These are phyloP conservation scores for Lysiphlebus fabarum DNA, from an alignment of 1,140 invertebrate genomes.

Conservation along the genomic window DNA sequence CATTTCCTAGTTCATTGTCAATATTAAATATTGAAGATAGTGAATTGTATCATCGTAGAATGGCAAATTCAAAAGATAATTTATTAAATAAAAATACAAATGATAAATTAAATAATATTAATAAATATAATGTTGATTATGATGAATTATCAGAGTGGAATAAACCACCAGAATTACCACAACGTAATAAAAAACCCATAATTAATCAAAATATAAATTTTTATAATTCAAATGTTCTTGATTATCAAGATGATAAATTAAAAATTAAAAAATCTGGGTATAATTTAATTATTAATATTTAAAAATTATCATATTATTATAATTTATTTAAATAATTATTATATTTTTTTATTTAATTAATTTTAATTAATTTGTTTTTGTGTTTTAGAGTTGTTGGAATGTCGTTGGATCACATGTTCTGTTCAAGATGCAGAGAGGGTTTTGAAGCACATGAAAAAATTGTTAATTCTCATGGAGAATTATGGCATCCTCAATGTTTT, in stretches of 20 bases:
- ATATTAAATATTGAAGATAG: slow-evolving; percentile 28
- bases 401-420: slow-evolving; percentile 87
- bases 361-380: slow-evolving; percentile 15
- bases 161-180: slow-evolving; percentile 19
- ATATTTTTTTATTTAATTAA: background rate
- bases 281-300: background rate
- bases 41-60: slow-evolving; percentile 30
- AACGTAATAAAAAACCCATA: slow-evolving; percentile 7
- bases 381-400: slow-evolving; percentile 65
- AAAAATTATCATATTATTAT: background rate
- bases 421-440: slow-evolving; percentile 89
- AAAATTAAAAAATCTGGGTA: slow-evolving; percentile 21
- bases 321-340: no score
- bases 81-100: background rate
- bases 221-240: slow-evolving; percentile 7
- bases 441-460: slow-evolving; percentile 97
- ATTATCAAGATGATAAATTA: background rate
- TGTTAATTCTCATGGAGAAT: slow-evolving; percentile 95
- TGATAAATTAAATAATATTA: slow-evolving; percentile 6
- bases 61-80: slow-evolving; percentile 25
- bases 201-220: slow-evolving; percentile 26
- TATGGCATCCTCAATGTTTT: slow-evolving; percentile 99
- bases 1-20: slow-evolving; percentile 33
- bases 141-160: slow-evolving; percentile 30
- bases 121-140: slow-evolving; percentile 21